A percentile compares a stretch with the other conserved stretches of the same genome.
phyloP scores from a whole-genome alignment of 2,113 vertebrate species.

The Penelope pileata region DNA sequence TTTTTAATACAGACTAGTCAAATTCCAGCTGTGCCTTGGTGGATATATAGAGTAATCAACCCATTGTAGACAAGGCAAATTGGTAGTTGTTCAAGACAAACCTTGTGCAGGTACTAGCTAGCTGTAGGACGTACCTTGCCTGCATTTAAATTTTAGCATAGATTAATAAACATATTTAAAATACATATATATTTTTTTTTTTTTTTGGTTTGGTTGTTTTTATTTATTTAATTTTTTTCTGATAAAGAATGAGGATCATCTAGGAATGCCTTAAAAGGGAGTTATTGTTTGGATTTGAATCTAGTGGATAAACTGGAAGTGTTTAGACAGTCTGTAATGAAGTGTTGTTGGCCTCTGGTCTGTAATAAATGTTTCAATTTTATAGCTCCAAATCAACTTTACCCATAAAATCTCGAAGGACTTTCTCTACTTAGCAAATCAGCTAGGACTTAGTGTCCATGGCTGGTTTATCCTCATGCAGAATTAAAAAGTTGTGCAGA shows the following conservation, averaged over 20 bases:
- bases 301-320: conserved; percentile 14
- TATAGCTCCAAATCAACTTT: conserved; percentile 59
- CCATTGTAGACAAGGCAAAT: neutral
- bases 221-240: neutral
- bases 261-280: neutral
- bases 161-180: conserved; percentile 10
- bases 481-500: neutral
- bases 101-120: neutral
- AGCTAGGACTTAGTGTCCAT: neutral
- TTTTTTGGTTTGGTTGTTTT: neutral
- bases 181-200: neutral
- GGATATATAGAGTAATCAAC: neutral
- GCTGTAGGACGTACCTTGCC: neutral
- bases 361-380: conserved; percentile 59
- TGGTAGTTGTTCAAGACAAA: neutral
- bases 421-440: conserved; percentile 54
- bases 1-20: neutral
- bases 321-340: conserved; percentile 48
- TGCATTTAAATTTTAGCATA: neutral
- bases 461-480: neutral
- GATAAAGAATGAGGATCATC: neutral
- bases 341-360: conserved; percentile 49
- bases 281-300: conserved; percentile 13
- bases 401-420: conserved; percentile 50
- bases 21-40: conserved; percentile 5